phyloP scores from a whole-genome alignment of 2,888 invertebrate genomes.

The Mayetiola destructor region DNA sequence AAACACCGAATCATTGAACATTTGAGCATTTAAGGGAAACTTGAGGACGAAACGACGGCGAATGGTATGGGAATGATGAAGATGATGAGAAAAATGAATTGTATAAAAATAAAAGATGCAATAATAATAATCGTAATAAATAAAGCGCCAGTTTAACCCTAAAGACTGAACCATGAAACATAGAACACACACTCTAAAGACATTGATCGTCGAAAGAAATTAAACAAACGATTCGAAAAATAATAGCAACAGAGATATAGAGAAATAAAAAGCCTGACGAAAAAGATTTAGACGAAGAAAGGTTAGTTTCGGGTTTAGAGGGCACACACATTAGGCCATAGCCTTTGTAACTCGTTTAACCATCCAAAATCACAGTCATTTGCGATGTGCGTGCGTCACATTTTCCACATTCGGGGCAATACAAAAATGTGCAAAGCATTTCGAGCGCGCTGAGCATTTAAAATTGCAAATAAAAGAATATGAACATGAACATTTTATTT shows the following conservation, averaged over 20 bases:
- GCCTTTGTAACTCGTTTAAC: slow-evolving; percentile 6
- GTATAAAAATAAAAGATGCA: background rate
- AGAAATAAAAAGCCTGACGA: background rate
- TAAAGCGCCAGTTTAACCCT: background rate
- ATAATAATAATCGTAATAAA: background rate
- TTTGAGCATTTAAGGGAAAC: background rate
- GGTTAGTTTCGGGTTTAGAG: background rate
- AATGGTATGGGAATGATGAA: background rate
- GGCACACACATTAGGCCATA: background rate
- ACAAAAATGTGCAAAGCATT: too few relatives aligned
- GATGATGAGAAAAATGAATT: background rate
- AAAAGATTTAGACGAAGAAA: background rate
- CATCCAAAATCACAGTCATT: too few relatives aligned
- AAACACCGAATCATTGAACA: background rate
- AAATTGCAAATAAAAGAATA: too few relatives aligned
- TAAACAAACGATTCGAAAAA: slow-evolving; percentile 4
- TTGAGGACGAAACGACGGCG: background rate
- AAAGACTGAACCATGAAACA: too few relatives aligned
- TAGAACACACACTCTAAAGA: too few relatives aligned
- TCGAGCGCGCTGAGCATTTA: too few relatives aligned
- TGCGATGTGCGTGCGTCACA: too few relatives aligned
- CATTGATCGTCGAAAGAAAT: too few relatives aligned
- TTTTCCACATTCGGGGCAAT: too few relatives aligned
- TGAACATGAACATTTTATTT: too few relatives aligned
- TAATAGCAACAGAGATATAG: background rate